Percentiles rank a stretch among this genome's conserved stretches.
phyloP scores from a whole-genome alignment of 1,140 invertebrate species.

The Philaenus spumarius region DNA sequence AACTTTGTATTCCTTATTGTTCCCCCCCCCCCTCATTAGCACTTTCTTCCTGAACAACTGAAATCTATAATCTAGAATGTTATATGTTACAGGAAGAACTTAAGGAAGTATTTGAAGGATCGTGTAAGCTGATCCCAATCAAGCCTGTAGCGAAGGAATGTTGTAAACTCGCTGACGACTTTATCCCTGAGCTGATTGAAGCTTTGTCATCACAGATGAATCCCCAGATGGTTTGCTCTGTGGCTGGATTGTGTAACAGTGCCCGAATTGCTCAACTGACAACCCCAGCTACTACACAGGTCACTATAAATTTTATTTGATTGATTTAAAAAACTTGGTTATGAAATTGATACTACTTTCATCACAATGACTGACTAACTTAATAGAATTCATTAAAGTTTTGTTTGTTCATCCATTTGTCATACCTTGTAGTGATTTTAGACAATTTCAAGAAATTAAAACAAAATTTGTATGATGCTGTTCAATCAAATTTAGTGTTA shows the following conservation, averaged over 20 bases:
- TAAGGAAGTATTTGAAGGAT: slow-evolving; percentile 82
- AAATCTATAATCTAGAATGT: too few relatives aligned
- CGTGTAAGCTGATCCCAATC: slow-evolving; percentile 73
- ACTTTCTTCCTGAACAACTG: too few relatives aligned
- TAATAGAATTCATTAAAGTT: too few relatives aligned
- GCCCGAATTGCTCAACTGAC: slow-evolving; percentile 49
- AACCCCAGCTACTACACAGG: background rate
- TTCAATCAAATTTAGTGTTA: too few relatives aligned
- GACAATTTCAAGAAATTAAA: too few relatives aligned
- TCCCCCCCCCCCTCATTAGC: too few relatives aligned
- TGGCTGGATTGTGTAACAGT: slow-evolving; percentile 83
- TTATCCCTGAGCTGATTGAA: slow-evolving; percentile 80
- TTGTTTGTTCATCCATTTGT: too few relatives aligned
- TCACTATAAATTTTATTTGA: background rate
- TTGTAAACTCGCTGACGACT: slow-evolving; percentile 71
- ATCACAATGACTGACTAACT: background rate
- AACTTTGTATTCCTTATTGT: too few relatives aligned
- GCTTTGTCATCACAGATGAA: slow-evolving; percentile 51
- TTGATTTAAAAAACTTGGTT: background rate
- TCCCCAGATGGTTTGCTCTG: slow-evolving; percentile 63
- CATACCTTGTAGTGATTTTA: too few relatives aligned
- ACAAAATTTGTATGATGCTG: too few relatives aligned
- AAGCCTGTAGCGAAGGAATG: slow-evolving; percentile 72
- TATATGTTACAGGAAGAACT: slow-evolving; percentile 63
- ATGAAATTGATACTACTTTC: background rate